Conservation (phyloP, 2,888 invertebrate species). For the Diploptera punctata region DNA sequence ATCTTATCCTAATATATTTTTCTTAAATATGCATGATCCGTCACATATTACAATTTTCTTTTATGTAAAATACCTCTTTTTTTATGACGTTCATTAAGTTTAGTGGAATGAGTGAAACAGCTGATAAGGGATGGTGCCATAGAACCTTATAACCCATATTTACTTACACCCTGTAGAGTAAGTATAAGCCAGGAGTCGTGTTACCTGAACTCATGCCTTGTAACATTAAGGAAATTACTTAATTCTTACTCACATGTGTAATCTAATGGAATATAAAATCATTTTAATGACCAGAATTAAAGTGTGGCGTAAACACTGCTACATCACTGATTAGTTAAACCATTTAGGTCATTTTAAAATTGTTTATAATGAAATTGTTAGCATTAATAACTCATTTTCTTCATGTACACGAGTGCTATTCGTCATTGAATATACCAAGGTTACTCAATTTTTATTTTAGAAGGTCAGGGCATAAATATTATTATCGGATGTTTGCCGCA, state of each 20-base stretch:
- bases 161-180: not conserved
- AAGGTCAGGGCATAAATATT: no score
- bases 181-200: not conserved
- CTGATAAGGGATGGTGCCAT: not conserved
- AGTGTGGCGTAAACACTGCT: not conserved
- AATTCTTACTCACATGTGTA: no score
- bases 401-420: not conserved
- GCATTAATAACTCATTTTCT: conserved; percentile 18
- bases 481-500: no score
- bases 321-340: not conserved
- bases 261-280: no score
- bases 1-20: no score
- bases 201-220: no score
- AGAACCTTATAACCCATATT: not conserved
- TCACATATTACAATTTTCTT: no score
- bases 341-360: not conserved
- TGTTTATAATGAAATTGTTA: conserved; percentile 21
- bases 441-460: no score
- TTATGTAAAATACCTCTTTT: no score
- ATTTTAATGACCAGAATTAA: not conserved
- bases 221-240: not conserved
- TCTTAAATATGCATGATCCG: no score
- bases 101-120: no score
- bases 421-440: not conserved
- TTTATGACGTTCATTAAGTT: no score